These are phyloP conservation scores for Hymenochirus boettgeri DNA, from an alignment of 2,113 vertebrate species.

Conservation along the genomic window DNA sequence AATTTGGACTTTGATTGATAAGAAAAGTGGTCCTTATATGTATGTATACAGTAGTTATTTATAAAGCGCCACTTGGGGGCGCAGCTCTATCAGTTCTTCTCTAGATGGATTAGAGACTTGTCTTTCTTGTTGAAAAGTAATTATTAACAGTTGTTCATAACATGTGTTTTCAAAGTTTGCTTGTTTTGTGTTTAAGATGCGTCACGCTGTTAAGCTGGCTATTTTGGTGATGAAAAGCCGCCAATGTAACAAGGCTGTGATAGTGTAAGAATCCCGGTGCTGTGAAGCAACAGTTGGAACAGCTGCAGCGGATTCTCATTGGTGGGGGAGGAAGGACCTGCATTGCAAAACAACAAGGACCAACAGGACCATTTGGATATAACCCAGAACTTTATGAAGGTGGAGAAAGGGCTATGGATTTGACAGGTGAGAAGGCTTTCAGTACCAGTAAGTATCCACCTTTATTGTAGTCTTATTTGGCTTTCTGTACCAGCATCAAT, in stretches of 20 bases:
- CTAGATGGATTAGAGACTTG: too few relatives aligned
- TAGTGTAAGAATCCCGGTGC: conserved; percentile 73
- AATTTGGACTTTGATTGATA: too few relatives aligned
- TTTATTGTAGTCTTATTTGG: too few relatives aligned
- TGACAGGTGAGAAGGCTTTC: conserved; percentile 77
- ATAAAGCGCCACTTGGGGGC: too few relatives aligned
- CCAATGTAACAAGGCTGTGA: conserved; percentile 83
- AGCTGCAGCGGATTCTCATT: conserved; percentile 51
- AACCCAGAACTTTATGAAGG: conserved; percentile 77
- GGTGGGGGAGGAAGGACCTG: conserved; percentile 62
- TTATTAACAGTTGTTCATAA: too few relatives aligned
- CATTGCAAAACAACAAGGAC: conserved; percentile 50
- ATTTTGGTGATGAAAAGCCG: conserved; percentile 78
- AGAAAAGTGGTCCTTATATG: too few relatives aligned
- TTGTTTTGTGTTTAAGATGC: conserved; percentile 67
- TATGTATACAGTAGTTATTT: too few relatives aligned
- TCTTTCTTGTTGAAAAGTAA: too few relatives aligned
- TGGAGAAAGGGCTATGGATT: conserved; percentile 81
- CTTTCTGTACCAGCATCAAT: too few relatives aligned
- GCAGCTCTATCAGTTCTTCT: too few relatives aligned
- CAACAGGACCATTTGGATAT: conserved; percentile 59
- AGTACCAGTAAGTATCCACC: too few relatives aligned
- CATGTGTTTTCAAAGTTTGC: too few relatives aligned
- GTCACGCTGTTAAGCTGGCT: conserved; percentile 85
- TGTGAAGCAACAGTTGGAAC: conserved; percentile 75